Evolutionary conservation across 2,113 vertebrate species (phyloP).

Genomic region (Perca flavescens): DNA sequence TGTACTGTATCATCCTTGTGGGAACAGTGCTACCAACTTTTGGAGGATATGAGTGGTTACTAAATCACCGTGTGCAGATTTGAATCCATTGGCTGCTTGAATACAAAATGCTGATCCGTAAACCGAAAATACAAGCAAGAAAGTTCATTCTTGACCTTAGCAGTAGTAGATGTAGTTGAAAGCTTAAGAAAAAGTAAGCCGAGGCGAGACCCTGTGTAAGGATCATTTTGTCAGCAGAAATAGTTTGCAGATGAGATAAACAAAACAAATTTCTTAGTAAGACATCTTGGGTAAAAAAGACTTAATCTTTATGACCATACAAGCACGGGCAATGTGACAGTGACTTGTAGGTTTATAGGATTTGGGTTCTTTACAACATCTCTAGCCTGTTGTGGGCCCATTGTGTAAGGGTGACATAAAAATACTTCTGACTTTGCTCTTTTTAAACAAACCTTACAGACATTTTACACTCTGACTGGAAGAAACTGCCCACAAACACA

Average conservation of each 20-base stretch:
- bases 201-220: no score
- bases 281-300: background rate
- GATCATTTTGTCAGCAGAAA: background rate
- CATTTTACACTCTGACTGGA: background rate
- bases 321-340: background rate
- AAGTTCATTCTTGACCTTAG: background rate
- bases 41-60: background rate
- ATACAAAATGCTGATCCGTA: background rate
- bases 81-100: background rate
- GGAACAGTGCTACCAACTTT: background rate
- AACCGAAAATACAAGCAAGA: background rate
- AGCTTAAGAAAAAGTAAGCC: background rate
- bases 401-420: background rate
- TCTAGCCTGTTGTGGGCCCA: background rate
- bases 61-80: background rate
- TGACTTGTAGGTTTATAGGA: background rate
- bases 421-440: no score
- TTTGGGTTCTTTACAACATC: background rate
- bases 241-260: background rate
- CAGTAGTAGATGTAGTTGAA: background rate
- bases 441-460: background rate
- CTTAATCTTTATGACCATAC: background rate
- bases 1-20: background rate
- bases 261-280: background rate
- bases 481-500: constrained; percentile 8